Percentiles rank a stretch among this genome's conserved stretches.
These are phyloP conservation scores for Cloeon dipterum DNA, from an alignment of 2,888 invertebrate genomes.

Conservation along the genomic window DNA sequence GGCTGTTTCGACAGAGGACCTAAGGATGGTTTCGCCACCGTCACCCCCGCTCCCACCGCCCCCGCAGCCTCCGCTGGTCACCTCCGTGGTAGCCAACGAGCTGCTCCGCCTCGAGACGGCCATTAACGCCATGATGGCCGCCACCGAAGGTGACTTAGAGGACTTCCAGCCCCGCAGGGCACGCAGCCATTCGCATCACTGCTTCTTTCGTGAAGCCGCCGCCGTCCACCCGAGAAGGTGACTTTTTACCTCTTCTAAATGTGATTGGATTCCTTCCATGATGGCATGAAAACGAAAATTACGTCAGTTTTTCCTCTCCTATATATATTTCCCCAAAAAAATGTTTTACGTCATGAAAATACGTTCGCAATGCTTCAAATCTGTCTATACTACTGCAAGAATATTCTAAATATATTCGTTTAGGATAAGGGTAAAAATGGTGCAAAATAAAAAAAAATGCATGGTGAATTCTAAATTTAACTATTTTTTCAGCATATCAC, in stretches of 20 bases:
- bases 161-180: slow-evolving; percentile 2
- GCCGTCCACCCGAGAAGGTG: slow-evolving; percentile 3
- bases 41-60: slow-evolving; percentile 6
- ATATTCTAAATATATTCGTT: no score
- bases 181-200: slow-evolving; percentile 5
- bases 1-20: slow-evolving; percentile 44
- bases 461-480: no score
- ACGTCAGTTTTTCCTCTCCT: no score
- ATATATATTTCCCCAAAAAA: no score
- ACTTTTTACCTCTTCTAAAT: neutral
- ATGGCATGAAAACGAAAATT: no score
- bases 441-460: no score
- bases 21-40: slow-evolving; percentile 5
- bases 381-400: no score
- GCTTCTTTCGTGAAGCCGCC: neutral
- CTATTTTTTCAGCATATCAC: no score
- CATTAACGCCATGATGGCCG: slow-evolving; percentile 38
- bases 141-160: slow-evolving; percentile 17
- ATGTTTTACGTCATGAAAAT: no score
- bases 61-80: neutral
- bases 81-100: slow-evolving; percentile 16
- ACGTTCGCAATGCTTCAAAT: no score
- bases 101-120: slow-evolving; percentile 45
- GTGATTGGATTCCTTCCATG: no score
- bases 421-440: no score